Conservation (phyloP, 1,140 invertebrate species). For the Ladona fulva region DNA sequence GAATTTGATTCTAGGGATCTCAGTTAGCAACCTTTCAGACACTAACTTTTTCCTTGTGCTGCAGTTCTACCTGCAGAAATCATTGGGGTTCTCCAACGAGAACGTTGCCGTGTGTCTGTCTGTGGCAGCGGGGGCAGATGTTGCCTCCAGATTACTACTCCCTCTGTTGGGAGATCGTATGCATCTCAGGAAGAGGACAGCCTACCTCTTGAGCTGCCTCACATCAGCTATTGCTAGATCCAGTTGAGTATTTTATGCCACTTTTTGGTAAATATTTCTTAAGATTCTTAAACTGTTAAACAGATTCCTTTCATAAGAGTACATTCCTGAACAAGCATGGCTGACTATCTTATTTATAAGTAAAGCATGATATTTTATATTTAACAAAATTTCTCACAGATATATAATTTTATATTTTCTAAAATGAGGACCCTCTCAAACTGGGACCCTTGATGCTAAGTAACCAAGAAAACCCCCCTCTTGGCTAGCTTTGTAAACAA, state of each 20-base stretch:
- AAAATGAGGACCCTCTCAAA: too few relatives aligned
- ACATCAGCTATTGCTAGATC: constrained; percentile 19
- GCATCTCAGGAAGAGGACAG: not conserved
- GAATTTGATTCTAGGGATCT: constrained; percentile 19
- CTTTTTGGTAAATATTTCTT: too few relatives aligned
- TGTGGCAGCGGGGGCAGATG: constrained; percentile 20
- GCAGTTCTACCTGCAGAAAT: constrained; percentile 13
- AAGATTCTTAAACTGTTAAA: too few relatives aligned
- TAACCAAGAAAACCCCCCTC: too few relatives aligned
- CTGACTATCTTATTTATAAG: too few relatives aligned
- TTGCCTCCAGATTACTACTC: constrained; percentile 14
- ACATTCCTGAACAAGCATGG: too few relatives aligned
- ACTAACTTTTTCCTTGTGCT: constrained; percentile 20
- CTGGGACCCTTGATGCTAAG: too few relatives aligned
- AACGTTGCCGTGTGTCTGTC: constrained; percentile 19
- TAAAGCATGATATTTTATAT: too few relatives aligned
- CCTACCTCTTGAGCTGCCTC: constrained; percentile 19
- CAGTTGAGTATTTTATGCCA: constrained; percentile 11
- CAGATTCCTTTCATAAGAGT: too few relatives aligned
- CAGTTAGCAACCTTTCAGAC: constrained; percentile 17
- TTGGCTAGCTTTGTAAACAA: too few relatives aligned
- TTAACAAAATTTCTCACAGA: too few relatives aligned
- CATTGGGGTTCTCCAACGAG: constrained; percentile 10
- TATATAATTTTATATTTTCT: too few relatives aligned
- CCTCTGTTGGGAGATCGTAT: constrained; percentile 14